Conservation (phyloP, 2,113 vertebrate genomes). For the Clarias batrachus region DNA sequence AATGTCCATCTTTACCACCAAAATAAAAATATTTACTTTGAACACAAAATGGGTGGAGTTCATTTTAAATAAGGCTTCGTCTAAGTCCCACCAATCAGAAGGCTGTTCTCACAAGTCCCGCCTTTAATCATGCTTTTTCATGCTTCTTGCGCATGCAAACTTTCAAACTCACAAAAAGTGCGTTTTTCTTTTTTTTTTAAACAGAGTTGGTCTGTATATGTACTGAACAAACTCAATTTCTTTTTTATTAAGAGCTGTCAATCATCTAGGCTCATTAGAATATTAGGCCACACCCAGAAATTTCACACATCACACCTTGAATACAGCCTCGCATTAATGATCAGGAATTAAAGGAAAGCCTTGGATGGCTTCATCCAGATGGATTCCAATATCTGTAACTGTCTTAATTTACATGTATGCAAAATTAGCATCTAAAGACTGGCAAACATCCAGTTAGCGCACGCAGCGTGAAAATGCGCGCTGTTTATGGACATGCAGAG, state of each 20-base stretch:
- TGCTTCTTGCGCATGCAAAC: neutral
- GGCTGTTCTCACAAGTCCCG: neutral
- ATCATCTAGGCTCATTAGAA: constrained; percentile 3
- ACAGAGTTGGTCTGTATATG: neutral
- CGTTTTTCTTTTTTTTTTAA: too few species aligned
- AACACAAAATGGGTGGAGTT: neutral
- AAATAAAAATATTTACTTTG: neutral
- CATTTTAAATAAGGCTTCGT: neutral
- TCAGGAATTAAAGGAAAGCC: neutral
- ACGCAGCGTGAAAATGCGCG: neutral
- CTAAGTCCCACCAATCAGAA: neutral
- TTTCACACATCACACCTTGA: neutral
- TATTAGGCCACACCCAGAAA: neutral
- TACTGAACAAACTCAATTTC: neutral
- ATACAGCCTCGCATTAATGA: neutral
- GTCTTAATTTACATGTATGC: neutral
- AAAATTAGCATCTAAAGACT: neutral
- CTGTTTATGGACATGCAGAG: neutral
- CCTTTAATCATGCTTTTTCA: neutral
- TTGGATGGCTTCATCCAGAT: neutral
- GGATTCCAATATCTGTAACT: neutral
- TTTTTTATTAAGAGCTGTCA: neutral
- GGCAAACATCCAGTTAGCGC: neutral
- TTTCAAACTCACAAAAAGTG: too few species aligned
- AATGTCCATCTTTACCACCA: too few species aligned